Evolutionary conservation across 2,113 vertebrate genomes (phyloP), one percentile per base, ranked within the genome.

Genomic region (Dinomys branickii): DNA sequence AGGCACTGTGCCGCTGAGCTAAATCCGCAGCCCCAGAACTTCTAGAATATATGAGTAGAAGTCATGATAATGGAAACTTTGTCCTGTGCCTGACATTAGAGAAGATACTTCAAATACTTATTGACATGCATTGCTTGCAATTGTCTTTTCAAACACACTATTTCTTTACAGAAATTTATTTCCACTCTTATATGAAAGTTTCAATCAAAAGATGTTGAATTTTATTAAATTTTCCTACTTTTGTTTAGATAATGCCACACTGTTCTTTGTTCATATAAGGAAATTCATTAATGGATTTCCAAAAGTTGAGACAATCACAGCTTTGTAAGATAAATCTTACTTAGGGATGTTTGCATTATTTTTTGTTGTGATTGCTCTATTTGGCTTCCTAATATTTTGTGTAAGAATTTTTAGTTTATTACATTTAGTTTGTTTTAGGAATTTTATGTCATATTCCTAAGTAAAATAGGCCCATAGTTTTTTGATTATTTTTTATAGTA

Each of bases 151-250:
- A 14, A 92, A 67, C 3, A 69, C 30, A 35, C 33, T 77, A 77
- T 63, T 88, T 61, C 14, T 78, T 78, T 35, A 59, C 54, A 92
- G 33, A 77, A 78, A 84, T 56, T 5, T 22, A 13, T 38, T 82
- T 80, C 11, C 35, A 16, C 50, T 84, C 69, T 69, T 69, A 83
- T 58, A 73, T 85, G 59, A 52, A 41, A 54, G 41, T n/a, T 80
- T 89, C 47, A 12, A 89, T 56, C 9, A 73, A 26, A 38, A 85
- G n/a, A 56, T 71, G 54, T n/a, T 69, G 50, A 44, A 30, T 86
- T 92, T 85, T 50, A 69, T 81, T 88, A 65, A 77, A 44, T 83
- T 13, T 35, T 92, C 52, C 85, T 91, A 41, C 33, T 82, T 82
- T 58, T 88, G n/a, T 81, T 73, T 63, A 71, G 77, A 30, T 77